Conservation (phyloP, 2,797 vertebrate species). For the Gallinago stenura region DNA sequence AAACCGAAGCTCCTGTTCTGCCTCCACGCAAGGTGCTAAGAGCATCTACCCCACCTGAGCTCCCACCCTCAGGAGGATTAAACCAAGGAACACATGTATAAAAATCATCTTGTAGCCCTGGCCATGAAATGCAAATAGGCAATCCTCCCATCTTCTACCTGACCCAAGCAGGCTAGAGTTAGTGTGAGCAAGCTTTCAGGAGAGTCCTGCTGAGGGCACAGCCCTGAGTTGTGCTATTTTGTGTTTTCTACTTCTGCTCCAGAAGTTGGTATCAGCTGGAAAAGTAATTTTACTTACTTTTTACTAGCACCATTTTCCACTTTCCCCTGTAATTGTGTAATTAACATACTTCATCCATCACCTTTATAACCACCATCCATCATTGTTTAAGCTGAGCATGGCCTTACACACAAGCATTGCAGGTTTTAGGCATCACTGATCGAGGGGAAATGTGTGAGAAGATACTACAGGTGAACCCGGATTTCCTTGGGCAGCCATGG, state of each 20-base stretch:
- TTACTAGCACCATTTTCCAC: background rate
- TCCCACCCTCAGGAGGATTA: background rate
- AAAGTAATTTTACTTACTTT: background rate
- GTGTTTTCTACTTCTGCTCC: background rate
- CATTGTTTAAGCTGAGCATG: background rate
- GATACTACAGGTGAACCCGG: background rate
- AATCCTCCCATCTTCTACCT: background rate
- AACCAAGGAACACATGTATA: background rate
- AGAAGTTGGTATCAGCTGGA: background rate
- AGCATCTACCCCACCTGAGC: background rate
- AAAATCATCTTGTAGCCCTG: background rate
- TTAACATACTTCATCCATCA: slow-evolving; percentile 33
- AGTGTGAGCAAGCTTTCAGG: background rate
- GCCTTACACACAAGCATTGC: background rate
- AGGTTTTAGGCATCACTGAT: fast-evolving
- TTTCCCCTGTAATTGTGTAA: background rate
- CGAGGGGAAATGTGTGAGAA: background rate
- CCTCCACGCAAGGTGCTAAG: background rate
- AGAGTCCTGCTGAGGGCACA: background rate
- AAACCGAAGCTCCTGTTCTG: background rate
- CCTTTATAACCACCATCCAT: background rate
- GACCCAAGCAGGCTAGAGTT: background rate
- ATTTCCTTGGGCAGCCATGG: fast-evolving
- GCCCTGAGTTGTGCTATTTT: background rate
- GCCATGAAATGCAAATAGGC: background rate